Evolutionary conservation across 2,797 vertebrate species (phyloP), one percentile per base, ranked within the genome.

Genomic region (Chiroxiphia lanceolata): DNA sequence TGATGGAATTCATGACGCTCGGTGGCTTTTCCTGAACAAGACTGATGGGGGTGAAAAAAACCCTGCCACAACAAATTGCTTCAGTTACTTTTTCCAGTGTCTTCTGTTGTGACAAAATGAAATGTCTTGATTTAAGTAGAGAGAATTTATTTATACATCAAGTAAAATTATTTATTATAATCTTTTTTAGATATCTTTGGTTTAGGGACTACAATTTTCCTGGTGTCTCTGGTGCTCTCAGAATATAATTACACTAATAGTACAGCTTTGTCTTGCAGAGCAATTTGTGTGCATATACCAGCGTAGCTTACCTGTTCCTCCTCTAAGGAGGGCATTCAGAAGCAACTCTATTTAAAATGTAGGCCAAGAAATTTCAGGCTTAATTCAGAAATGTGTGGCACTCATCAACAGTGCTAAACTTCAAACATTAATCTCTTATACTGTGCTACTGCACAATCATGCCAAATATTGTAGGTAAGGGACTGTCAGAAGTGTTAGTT

Each of bases 301-400:
- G 56, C 51, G 40, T 72, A 72, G 33, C 33, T 63, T 81, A 79
- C 48, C 45, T 90, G 9, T 70, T 93, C 68, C 61, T 84, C 53
- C 79, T 95, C 51, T 71, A 94, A 87, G 83, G 65, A 94, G 16
- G 61, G 23, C 51, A 87, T 78, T 83, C 56, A 94, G 72, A 94
- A 89, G 19, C n/a, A 96, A 93, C 56, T 61, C 60, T 83, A 92
- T 97, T 96, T 94, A 63, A 96, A 96, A 90, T 91, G 31, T 88
- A 93, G 85, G 65, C 59, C 94, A 71, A 89, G 78, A 95, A 87
- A 81, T 81, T 84, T 93, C 63, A 78, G 42, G 51, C 81, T 97
- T 95, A 91, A 92, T 96, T 97, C 89, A 87, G 75, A 87, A 97
- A 94, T 94, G 34, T 96, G 79, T 69, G 54, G 83, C 17, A 78